A percentile compares a stretch with the other conserved stretches of the same genome.
phyloP scores from a whole-genome alignment of 2,888 invertebrate species.

The Drosophila testacea region DNA sequence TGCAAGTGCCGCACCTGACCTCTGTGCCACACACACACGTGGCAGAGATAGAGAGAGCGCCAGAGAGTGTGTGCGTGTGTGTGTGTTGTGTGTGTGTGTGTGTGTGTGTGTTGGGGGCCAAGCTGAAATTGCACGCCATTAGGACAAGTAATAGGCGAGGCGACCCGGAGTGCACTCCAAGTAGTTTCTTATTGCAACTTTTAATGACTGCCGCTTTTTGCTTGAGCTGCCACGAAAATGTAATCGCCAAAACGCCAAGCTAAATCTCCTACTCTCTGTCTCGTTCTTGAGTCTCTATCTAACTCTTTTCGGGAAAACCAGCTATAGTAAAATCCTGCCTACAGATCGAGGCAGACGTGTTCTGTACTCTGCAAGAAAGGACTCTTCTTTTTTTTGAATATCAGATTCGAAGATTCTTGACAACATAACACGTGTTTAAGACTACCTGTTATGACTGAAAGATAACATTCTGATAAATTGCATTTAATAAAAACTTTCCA shows the following conservation, averaged over 20 bases:
- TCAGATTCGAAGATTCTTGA: not conserved
- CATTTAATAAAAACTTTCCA: too few species aligned
- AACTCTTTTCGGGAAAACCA: too few species aligned
- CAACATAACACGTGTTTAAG: too few species aligned
- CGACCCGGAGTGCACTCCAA: conserved; percentile 71
- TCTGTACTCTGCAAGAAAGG: too few species aligned
- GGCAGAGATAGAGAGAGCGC: not conserved
- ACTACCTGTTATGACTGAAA: too few species aligned
- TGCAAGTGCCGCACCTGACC: conserved; percentile 37
- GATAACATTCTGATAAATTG: too few species aligned
- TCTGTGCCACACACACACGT: conserved; percentile 11
- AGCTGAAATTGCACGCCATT: conserved; percentile 72
- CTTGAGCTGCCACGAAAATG: conserved; percentile 49
- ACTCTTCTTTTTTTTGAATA: not conserved
- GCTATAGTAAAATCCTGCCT: not conserved
- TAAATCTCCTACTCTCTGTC: conserved; percentile 1
- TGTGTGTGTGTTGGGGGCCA: conserved; percentile 2
- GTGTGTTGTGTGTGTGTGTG: too few species aligned
- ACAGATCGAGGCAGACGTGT: not conserved
- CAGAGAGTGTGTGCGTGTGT: conserved; percentile 15
- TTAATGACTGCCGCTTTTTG: conserved; percentile 61
- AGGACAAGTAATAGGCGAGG: conserved; percentile 75
- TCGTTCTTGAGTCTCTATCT: not conserved
- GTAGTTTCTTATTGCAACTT: conserved; percentile 68
- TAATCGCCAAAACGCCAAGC: conserved; percentile 43